Base-by-base conservation (phyloP, 2,113 vertebrate genomes). In the Zosterops hypoxanthus region DNA sequence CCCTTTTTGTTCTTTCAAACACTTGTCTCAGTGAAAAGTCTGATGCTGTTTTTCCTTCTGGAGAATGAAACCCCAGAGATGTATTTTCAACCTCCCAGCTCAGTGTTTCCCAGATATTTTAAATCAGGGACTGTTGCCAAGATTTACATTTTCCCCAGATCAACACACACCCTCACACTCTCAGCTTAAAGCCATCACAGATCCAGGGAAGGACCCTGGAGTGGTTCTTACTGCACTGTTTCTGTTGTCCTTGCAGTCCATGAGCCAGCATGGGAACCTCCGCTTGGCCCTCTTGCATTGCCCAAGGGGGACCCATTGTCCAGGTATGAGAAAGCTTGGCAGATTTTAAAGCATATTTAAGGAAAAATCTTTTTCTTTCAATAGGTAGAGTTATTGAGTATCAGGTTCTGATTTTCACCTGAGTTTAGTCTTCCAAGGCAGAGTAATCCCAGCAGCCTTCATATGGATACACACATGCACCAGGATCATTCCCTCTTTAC, bases 41-140 rank as follows among this genome's bases (percentile, higher is more conserved):
- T 11, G 2, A 49, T 0, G 3, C 23, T 61, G 18, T 59, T 94
- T 95, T 84, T 79, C 57, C 81, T 92, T 79, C 56, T 68, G 78
- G n/a, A 91, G 65, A 76, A 91, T 14, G 44, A 91, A 94, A 65
- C 20, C n/a, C 81, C 63, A 66, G 76, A 89, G 91, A 86, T 34
- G 24, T 79, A 75, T 94, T 94, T 94, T 82, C 61, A 89, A 68
- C 57, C 72, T 91, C 80, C 66, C 0, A 0, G 71, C 53, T 82
- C 59, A 64, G 73, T 36, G 34, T 96, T 95, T 94, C 93, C 59
- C 89, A 92, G 68, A 76, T 79, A 91, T 57, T 87, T 72, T 87
- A 61, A 68, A 69, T n/a, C 12, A 49, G 87, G 36, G 65, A 92
- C 41, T n/a, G 61, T 61, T 87, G 93, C 95, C 87, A 97, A 94